Conservation (phyloP, 2,113 vertebrate species). For the Heterocephalus glaber region DNA sequence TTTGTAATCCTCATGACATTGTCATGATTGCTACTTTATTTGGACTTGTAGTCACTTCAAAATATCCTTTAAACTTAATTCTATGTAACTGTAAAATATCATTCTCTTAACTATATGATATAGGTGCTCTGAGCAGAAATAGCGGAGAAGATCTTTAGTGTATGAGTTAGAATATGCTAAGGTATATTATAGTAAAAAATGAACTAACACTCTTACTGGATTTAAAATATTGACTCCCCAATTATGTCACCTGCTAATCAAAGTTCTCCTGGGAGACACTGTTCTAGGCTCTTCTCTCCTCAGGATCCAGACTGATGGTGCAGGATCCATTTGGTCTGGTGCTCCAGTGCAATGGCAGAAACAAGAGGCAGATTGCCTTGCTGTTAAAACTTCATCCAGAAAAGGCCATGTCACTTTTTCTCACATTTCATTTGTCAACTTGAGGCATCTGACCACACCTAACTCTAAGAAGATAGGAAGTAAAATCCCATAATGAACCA, state of each 20-base stretch:
- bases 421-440: not conserved
- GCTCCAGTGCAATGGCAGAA: not conserved
- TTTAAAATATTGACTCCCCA: not conserved
- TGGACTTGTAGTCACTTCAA: not conserved
- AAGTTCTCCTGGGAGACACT: not conserved
- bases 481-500: not conserved
- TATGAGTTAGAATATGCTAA: not conserved
- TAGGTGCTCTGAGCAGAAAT: not conserved
- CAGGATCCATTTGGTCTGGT: too few species aligned
- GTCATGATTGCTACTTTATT: not conserved
- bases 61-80: not conserved
- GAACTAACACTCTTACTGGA: not conserved
- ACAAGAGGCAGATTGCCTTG: not conserved
- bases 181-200: not conserved
- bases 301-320: not conserved
- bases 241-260: not conserved
- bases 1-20: not conserved
- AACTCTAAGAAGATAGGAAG: not conserved
- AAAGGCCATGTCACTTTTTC: not conserved
- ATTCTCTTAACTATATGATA: not conserved
- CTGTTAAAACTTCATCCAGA: not conserved
- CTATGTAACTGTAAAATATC: not conserved
- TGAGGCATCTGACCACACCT: not conserved
- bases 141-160: not conserved
- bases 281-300: not conserved